Evolutionary conservation across 2,888 invertebrate genomes (phyloP).

Genomic region (Pyralis farinalis): DNA sequence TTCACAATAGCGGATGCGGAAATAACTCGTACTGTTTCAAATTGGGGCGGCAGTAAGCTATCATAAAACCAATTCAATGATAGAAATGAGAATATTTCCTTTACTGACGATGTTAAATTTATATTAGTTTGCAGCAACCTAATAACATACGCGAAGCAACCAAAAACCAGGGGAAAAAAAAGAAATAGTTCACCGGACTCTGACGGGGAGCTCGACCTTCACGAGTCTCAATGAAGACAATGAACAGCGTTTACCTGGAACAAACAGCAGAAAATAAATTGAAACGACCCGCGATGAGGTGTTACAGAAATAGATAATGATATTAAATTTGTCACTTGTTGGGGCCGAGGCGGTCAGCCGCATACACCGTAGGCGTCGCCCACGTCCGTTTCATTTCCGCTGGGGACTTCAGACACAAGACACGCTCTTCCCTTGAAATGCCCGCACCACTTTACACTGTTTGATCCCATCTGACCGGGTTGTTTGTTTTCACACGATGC

Average conservation of each 20-base stretch:
- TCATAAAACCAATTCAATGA: neutral
- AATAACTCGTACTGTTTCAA: constrained; percentile 53
- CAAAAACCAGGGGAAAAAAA: constrained; percentile 10
- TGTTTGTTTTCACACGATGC: constrained; percentile 23
- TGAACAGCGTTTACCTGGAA: constrained; percentile 47
- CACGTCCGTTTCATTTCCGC: constrained; percentile 66
- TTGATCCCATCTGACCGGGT: constrained; percentile 24
- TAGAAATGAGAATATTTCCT: neutral
- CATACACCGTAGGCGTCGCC: constrained; percentile 62
- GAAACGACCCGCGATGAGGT: constrained; percentile 30
- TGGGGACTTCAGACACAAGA: constrained; percentile 46
- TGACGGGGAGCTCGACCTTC: constrained; percentile 32
- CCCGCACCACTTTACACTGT: constrained; percentile 26
- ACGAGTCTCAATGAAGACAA: constrained; percentile 25
- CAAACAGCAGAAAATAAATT: constrained; percentile 38
- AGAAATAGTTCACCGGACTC: constrained; percentile 28
- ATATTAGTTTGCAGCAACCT: neutral
- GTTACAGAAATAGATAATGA: constrained; percentile 52
- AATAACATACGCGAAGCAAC: neutral
- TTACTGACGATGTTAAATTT: neutral
- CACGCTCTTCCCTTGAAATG: constrained; percentile 43
- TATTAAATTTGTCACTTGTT: constrained; percentile 58
- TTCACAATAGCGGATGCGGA: constrained; percentile 56
- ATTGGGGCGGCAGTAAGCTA: constrained; percentile 30
- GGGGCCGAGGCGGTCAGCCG: constrained; percentile 54